phyloP scores from a whole-genome alignment of 2,113 vertebrate genomes.

The Seriola quinqueradiata region DNA sequence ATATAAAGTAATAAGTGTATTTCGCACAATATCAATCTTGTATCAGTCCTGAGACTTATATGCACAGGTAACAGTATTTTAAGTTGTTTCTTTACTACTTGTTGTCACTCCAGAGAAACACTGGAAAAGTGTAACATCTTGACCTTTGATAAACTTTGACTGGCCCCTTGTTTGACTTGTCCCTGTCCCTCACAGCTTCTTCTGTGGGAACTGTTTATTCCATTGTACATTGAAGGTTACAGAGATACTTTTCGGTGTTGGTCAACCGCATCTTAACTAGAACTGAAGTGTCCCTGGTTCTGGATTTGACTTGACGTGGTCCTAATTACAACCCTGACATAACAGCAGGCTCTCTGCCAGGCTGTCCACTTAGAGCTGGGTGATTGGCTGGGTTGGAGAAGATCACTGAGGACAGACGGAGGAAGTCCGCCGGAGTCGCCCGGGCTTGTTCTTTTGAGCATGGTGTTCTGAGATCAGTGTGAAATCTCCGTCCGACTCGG shows the following conservation, averaged over 20 bases:
- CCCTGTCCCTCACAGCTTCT: background rate
- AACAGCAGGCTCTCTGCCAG: slow-evolving; percentile 29
- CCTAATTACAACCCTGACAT: slow-evolving; percentile 38
- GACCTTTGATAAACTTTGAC: too few species aligned
- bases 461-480: slow-evolving; percentile 48
- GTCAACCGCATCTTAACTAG: background rate
- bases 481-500: slow-evolving; percentile 47
- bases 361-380: slow-evolving; percentile 18
- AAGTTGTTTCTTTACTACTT: too few species aligned
- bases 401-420: slow-evolving; percentile 55
- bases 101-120: too few species aligned
- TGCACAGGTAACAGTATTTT: too few species aligned
- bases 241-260: too few species aligned
- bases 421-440: slow-evolving; percentile 24
- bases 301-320: slow-evolving; percentile 3
- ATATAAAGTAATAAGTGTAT: too few species aligned
- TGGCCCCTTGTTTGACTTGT: too few species aligned
- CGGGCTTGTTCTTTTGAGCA: slow-evolving; percentile 51
- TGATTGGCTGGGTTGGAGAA: slow-evolving; percentile 10
- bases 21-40: too few species aligned
- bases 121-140: too few species aligned
- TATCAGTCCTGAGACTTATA: too few species aligned
- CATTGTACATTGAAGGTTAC: background rate
- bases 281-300: background rate
- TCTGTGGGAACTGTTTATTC: background rate